Conservation (phyloP, 1,140 invertebrate species). For the Liolophura sinensis region DNA sequence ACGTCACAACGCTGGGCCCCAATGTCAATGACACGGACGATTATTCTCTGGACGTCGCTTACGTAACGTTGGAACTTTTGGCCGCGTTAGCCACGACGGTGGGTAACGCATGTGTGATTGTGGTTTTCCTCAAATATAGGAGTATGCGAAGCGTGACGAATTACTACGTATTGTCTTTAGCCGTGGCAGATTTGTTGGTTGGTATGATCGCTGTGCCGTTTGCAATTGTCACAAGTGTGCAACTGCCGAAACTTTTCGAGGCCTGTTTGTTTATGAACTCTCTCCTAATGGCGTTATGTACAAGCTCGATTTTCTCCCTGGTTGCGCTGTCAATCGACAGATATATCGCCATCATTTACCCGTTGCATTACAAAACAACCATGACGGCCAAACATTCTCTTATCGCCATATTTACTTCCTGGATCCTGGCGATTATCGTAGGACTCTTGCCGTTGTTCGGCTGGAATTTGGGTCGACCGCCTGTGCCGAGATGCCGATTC, state of each 20-base stretch:
- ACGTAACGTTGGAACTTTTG: background rate
- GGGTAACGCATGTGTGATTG: slow-evolving; percentile 87
- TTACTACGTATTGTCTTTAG: slow-evolving; percentile 93
- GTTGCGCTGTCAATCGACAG: slow-evolving; percentile 88
- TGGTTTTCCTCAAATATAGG: slow-evolving; percentile 77
- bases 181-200: slow-evolving; percentile 91
- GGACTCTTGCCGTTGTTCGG: slow-evolving; percentile 83
- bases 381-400: slow-evolving; percentile 82
- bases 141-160: slow-evolving; percentile 92
- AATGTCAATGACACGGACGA: no score
- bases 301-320: slow-evolving; percentile 88
- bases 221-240: slow-evolving; percentile 76
- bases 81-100: slow-evolving; percentile 4
- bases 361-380: slow-evolving; percentile 85
- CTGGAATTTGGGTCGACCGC: slow-evolving; percentile 72
- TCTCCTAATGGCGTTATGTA: slow-evolving; percentile 83
- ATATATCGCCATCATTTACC: slow-evolving; percentile 89
- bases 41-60: background rate
- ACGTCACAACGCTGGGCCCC: no score
- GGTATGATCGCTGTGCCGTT: slow-evolving; percentile 80
- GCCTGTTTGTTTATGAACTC: slow-evolving; percentile 87
- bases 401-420: slow-evolving; percentile 82
- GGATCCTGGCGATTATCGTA: slow-evolving; percentile 77
- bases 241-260: slow-evolving; percentile 72
- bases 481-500: slow-evolving; percentile 73